These are phyloP conservation scores for Ranitomeya variabilis DNA, from an alignment of 2,113 vertebrate genomes.

Conservation along the genomic window DNA sequence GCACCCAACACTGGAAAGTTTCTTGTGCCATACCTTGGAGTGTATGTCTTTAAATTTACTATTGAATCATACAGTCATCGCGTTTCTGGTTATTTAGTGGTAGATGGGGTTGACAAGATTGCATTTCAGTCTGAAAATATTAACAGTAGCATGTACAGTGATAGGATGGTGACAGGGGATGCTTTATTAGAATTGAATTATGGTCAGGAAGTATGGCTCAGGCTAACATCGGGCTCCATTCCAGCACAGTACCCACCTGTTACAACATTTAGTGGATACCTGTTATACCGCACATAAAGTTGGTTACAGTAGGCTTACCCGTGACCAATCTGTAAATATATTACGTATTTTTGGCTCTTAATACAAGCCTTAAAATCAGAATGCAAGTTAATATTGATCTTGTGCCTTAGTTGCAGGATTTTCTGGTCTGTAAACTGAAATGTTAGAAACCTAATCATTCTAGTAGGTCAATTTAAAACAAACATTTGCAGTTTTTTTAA, in stretches of 20 bases:
- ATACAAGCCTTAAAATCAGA: neutral
- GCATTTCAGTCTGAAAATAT: conserved; percentile 75
- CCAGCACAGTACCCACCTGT: conserved; percentile 75
- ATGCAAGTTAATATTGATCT: neutral
- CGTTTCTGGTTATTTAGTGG: conserved; percentile 76
- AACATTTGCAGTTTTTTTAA: too few species aligned
- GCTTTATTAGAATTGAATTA: conserved; percentile 80
- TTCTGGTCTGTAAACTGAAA: too few species aligned
- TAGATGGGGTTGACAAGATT: conserved; percentile 78
- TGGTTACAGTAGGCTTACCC: neutral
- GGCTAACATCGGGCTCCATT: conserved; percentile 73
- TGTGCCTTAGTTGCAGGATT: too few species aligned
- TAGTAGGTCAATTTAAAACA: too few species aligned
- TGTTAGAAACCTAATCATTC: too few species aligned
- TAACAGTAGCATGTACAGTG: conserved; percentile 62
- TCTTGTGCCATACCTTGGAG: conserved; percentile 76
- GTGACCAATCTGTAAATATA: neutral
- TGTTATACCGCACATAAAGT: conserved; percentile 77
- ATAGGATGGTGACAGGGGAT: conserved; percentile 75
- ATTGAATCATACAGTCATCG: conserved; percentile 74
- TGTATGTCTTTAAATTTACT: conserved; percentile 80
- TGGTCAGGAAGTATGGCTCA: conserved; percentile 80
- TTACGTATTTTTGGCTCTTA: neutral
- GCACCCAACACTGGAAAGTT: conserved; percentile 77
- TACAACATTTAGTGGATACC: conserved; percentile 78